Evolutionary conservation across 2,888 invertebrate species (phyloP).

Genomic region (Helicoverpa assulta): DNA sequence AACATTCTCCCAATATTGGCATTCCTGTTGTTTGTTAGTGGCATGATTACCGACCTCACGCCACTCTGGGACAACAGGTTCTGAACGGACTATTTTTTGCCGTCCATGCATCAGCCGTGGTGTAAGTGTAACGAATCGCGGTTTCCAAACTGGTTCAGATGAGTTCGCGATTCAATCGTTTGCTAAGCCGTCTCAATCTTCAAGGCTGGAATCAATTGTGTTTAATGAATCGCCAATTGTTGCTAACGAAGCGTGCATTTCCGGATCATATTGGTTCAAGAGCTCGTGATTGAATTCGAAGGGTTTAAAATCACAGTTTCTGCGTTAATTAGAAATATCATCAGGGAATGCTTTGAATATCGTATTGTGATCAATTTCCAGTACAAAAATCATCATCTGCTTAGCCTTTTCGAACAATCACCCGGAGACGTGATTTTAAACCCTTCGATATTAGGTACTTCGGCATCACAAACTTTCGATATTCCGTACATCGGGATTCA

Average conservation of each 20-base stretch:
- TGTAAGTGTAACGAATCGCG: constrained; percentile 38
- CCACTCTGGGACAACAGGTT: constrained; percentile 47
- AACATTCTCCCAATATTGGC: constrained; percentile 62
- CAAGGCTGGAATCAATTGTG: constrained; percentile 44
- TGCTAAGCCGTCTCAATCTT: constrained; percentile 23
- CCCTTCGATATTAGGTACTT: no score
- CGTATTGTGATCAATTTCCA: no score
- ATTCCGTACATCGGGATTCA: no score
- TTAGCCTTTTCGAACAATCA: no score
- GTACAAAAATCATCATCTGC: no score
- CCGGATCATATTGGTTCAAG: constrained; percentile 15
- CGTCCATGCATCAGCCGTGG: constrained; percentile 13
- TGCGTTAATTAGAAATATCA: no score
- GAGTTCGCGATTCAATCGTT: constrained; percentile 29
- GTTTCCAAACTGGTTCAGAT: constrained; percentile 49
- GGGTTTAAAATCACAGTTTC: no score
- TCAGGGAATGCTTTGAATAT: no score
- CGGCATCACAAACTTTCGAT: no score
- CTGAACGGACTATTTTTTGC: constrained; percentile 41
- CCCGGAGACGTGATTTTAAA: no score
- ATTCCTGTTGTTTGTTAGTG: constrained; percentile 62
- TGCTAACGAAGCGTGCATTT: constrained; percentile 31
- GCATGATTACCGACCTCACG: constrained; percentile 56
- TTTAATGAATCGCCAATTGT: constrained; percentile 38
- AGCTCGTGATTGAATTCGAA: constrained; percentile 14